phyloP scores from a whole-genome alignment of 2,888 invertebrate genomes.

The Drosophila neonasuta region DNA sequence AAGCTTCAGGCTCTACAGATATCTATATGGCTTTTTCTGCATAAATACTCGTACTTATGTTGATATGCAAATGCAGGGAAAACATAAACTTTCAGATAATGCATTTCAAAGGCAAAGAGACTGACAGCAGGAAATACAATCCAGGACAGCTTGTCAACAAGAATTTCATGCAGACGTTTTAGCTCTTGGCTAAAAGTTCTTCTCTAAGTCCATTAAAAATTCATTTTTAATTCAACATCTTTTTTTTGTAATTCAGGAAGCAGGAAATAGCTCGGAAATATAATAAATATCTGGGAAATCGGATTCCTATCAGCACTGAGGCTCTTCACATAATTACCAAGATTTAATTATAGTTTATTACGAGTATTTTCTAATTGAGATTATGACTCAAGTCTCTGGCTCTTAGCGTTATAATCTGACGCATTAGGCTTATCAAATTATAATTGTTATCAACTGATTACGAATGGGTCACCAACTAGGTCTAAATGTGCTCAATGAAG shows the following conservation, averaged over 20 bases:
- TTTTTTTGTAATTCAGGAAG: background rate
- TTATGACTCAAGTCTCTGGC: conserved; percentile 32
- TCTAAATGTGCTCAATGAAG: conserved; percentile 18
- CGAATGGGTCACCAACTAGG: conserved; percentile 3
- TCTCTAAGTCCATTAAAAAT: background rate
- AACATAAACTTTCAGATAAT: conserved; percentile 10
- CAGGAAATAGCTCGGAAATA: background rate
- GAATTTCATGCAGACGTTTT: background rate
- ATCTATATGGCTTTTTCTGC: conserved; percentile 28
- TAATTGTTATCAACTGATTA: conserved; percentile 34
- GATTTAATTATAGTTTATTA: conserved; percentile 17
- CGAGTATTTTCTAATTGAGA: conserved; percentile 17
- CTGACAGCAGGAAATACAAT: conserved; percentile 8
- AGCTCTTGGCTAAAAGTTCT: background rate
- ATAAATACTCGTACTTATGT: conserved; percentile 6
- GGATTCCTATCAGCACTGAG: background rate
- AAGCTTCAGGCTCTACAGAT: conserved; percentile 48
- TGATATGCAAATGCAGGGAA: conserved; percentile 37
- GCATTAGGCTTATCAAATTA: conserved; percentile 32
- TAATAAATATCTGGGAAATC: background rate
- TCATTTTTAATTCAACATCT: background rate
- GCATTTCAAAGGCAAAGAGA: conserved; percentile 25
- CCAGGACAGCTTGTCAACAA: background rate
- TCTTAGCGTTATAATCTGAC: conserved; percentile 24
- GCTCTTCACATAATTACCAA: conserved; percentile 14